phyloP scores from a whole-genome alignment of 2,113 vertebrate genomes.

The Hystrix cristata region DNA sequence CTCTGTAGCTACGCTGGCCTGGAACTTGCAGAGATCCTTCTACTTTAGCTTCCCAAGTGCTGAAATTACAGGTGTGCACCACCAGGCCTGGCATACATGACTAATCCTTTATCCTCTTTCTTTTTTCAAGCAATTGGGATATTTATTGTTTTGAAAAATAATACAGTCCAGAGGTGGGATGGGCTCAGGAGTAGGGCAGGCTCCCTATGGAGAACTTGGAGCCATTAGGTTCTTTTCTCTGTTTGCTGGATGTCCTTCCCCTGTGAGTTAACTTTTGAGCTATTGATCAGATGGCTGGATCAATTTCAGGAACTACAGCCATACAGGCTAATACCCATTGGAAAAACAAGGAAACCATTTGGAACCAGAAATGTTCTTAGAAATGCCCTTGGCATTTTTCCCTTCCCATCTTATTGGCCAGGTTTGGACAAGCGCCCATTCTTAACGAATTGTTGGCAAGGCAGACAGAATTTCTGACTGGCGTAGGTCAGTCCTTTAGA shows the following conservation, averaged over 20 bases:
- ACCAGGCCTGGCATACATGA: no score
- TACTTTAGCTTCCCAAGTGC: no score
- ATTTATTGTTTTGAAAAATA: background rate
- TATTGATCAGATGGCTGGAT: background rate
- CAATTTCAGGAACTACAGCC: background rate
- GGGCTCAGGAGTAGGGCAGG: background rate
- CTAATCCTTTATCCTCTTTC: background rate
- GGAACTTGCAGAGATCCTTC: no score
- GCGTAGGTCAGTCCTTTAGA: background rate
- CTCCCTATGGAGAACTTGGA: background rate
- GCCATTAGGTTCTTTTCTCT: background rate
- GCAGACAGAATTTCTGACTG: background rate
- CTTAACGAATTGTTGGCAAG: background rate
- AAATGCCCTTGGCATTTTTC: background rate
- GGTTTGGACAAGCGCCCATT: background rate
- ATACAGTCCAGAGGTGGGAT: background rate
- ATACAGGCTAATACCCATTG: background rate
- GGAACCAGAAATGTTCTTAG: background rate
- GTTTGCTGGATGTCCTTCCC: background rate
- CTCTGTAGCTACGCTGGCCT: no score
- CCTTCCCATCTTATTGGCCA: background rate
- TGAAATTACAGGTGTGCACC: no score
- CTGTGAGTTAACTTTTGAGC: background rate
- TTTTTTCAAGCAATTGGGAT: background rate
- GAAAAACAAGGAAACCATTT: background rate